Evolutionary conservation across 2,888 invertebrate species (phyloP).

Genomic region (Perithous albicinctus): DNA sequence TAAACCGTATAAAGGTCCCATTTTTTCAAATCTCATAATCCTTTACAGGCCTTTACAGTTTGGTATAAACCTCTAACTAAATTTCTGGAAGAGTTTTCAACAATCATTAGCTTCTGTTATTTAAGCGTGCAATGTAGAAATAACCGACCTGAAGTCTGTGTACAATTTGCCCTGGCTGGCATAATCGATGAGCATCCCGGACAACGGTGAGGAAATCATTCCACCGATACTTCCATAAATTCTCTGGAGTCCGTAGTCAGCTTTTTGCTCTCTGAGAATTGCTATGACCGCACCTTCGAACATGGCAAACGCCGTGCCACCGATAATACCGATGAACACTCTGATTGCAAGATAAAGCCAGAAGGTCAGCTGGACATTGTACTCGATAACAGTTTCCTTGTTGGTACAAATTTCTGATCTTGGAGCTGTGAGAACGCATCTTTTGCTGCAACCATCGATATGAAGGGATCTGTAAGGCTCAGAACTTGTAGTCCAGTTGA

Average conservation of each 20-base stretch:
- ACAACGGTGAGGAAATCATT: constrained; percentile 92
- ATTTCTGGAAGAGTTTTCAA: no score
- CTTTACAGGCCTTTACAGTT: no score
- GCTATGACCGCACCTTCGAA: constrained; percentile 93
- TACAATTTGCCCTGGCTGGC: constrained; percentile 90
- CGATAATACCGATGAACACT: constrained; percentile 88
- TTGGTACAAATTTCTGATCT: constrained; percentile 88
- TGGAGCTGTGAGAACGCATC: constrained; percentile 87
- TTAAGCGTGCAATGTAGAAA: not conserved
- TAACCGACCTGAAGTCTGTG: constrained; percentile 89
- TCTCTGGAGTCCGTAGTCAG: constrained; percentile 91
- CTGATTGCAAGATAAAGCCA: constrained; percentile 90
- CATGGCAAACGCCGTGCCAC: constrained; percentile 92
- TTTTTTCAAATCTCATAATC: no score
- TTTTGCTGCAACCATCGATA: constrained; percentile 86
- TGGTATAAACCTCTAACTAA: no score
- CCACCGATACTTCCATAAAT: constrained; percentile 92
- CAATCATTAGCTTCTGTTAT: no score
- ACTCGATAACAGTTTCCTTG: constrained; percentile 86
- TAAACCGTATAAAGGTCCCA: no score
- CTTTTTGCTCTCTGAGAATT: constrained; percentile 90
- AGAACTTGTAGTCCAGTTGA: constrained; percentile 81
- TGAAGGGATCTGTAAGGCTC: constrained; percentile 81
- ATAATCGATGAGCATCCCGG: constrained; percentile 90
- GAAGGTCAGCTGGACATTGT: constrained; percentile 89